Percentiles rank a stretch among this genome's conserved stretches.
These are phyloP conservation scores for Prinia subflava DNA, from an alignment of 2,113 vertebrate genomes.

Conservation along the genomic window DNA sequence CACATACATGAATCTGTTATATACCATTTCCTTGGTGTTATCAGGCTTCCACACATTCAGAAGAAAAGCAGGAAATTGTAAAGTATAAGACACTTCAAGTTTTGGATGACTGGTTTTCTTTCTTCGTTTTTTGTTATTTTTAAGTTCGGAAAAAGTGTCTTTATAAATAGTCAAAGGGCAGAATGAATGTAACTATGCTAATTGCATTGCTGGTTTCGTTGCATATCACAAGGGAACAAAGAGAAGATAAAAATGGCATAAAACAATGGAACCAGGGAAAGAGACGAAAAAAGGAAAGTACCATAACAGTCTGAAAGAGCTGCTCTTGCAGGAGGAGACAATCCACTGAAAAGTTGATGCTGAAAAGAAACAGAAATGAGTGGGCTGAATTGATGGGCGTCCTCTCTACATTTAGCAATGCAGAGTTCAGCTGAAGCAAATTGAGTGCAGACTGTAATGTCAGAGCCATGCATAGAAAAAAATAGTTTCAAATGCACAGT, in stretches of 20 bases:
- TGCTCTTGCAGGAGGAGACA: neutral
- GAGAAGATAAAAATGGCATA: neutral
- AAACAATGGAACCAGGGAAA: neutral
- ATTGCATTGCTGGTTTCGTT: neutral
- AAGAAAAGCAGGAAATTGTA: neutral
- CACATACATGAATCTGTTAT: neutral
- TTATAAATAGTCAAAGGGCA: neutral
- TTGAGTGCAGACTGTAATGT: neutral
- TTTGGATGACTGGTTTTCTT: neutral
- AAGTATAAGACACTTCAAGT: neutral
- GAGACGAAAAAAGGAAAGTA: neutral
- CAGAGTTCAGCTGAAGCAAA: conserved; percentile 26
- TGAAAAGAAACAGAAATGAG: conserved; percentile 26
- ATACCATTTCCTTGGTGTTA: neutral
- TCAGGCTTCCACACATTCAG: neutral
- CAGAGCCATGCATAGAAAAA: neutral
- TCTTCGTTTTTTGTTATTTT: neutral
- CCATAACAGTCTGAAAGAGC: neutral
- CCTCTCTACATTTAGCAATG: neutral
- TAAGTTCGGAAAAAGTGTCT: neutral
- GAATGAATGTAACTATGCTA: neutral
- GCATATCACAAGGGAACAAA: neutral
- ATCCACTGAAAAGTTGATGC: conserved; percentile 4
- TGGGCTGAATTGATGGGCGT: neutral
- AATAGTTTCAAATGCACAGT: neutral